Base-by-base conservation (phyloP, 2,797 vertebrate genomes). In the Bradypus variegatus region DNA sequence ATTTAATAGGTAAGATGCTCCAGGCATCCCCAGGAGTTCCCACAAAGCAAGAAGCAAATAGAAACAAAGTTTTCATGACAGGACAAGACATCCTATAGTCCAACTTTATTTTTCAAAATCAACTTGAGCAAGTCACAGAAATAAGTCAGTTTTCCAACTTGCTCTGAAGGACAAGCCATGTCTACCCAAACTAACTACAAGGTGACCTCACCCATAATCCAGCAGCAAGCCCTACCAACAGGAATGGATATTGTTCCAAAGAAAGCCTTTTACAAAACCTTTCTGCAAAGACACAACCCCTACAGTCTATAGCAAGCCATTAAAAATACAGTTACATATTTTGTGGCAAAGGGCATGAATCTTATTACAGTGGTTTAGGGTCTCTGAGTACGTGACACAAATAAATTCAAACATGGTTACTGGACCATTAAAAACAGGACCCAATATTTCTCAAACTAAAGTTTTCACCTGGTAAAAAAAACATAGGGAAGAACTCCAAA, bases 291-390 rank as follows among this genome's bases (percentile, higher is more conserved):
- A 79, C 58, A 79, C 83, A 78, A 79, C 27, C 31, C 25, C 33
- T 50, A 10, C 27, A 72, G 78, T 81, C 53, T 33, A 90, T 1
- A 79, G 65, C 16, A 76, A 80, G 19, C 79, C 75, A 88, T 89
- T 89, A 62, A 88, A 94, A 94, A 83, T 80, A 67, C 19, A 78
- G 69, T 12, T 69, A 48, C n/a, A 50, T 18, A 60, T 58, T 80
- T 55, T 58, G 60, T 21, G 53, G 15, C 86, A 90, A 82, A 41
- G 70, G 65, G n/a, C n/a, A 36, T 18, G 64, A 69, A 75, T 82
- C 50, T 48, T 48, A 83, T 48, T 53, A 64, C 14, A 67, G 73
- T 18, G 65, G 41, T 70, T 86, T 75, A 69, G 65, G 50, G 60
- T 64, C 85, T 85, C 60, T 81, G 23, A 80, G 84, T 50, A n/a